Percentiles rank a stretch among this genome's conserved stretches.
Evolutionary conservation across 1,140 invertebrate genomes (phyloP).

Genomic region (Amphibalanus amphitrite): DNA sequence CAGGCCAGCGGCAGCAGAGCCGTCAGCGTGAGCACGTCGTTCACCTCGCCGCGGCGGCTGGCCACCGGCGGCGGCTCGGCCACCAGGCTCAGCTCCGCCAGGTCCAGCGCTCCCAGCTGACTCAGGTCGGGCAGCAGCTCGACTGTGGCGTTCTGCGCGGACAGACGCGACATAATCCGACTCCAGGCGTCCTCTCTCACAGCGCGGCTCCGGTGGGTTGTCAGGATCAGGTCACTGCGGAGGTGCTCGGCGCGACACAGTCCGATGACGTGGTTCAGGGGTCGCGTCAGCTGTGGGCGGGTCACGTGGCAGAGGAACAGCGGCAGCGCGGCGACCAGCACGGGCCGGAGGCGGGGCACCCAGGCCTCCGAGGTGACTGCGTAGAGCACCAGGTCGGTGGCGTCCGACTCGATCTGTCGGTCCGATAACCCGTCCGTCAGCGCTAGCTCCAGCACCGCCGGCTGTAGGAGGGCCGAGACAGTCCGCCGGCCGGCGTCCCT

Average conservation of each 20-base stretch:
- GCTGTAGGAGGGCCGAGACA: not conserved
- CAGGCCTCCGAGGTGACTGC: not conserved
- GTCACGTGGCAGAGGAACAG: not conserved
- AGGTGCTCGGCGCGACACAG: not conserved
- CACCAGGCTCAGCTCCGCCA: not conserved
- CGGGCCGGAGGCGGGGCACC: not conserved
- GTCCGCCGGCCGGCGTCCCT: not conserved
- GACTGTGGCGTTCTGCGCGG: not conserved
- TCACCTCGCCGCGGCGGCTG: not conserved
- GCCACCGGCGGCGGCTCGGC: not conserved
- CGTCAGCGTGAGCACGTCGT: slow-evolving; percentile 8
- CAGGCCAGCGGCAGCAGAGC: slow-evolving; percentile 11
- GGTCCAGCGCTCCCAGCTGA: not conserved
- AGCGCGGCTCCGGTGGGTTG: not conserved
- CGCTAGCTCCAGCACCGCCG: not conserved
- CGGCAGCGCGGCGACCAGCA: not conserved
- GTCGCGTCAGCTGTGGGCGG: not conserved
- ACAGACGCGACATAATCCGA: not conserved
- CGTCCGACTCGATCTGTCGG: not conserved
- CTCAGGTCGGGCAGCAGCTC: not conserved
- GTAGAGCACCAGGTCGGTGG: not conserved
- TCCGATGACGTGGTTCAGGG: not conserved
- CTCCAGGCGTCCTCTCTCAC: not conserved
- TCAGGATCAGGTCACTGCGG: not conserved
- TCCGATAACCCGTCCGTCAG: not conserved